Evolutionary conservation across 2,888 invertebrate species (phyloP).

Genomic region (Iselma pallidipennis): DNA sequence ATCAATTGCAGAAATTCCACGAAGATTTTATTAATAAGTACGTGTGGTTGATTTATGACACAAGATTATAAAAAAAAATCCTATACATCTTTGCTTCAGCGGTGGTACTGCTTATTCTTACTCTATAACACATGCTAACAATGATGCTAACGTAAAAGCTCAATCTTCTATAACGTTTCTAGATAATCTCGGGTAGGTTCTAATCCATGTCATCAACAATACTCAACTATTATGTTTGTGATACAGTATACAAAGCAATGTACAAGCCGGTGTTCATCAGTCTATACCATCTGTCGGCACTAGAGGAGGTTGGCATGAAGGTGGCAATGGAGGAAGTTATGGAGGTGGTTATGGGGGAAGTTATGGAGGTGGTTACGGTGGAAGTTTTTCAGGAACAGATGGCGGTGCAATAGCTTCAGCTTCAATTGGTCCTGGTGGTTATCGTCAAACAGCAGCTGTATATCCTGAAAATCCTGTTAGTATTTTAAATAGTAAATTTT

Average conservation of each 20-base stretch:
- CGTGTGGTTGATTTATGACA: conserved; percentile 23
- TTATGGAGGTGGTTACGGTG: conserved; percentile 24
- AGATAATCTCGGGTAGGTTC: conserved; percentile 26
- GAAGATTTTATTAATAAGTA: conserved; percentile 45
- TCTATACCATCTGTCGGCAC: neutral
- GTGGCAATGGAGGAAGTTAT: no score
- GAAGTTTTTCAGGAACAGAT: conserved; percentile 13
- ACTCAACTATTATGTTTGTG: conserved; percentile 5
- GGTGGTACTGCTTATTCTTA: conserved; percentile 40
- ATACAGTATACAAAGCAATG: conserved; percentile 14
- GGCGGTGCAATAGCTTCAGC: conserved; percentile 61
- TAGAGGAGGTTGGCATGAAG: neutral
- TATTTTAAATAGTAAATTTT: conserved; percentile 7
- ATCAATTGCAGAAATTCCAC: conserved; percentile 42
- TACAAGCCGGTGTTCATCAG: neutral
- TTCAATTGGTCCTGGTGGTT: conserved; percentile 60
- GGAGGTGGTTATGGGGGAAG: no score
- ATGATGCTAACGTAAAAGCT: conserved; percentile 38
- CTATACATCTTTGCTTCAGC: conserved; percentile 22
- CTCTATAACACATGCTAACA: conserved; percentile 38
- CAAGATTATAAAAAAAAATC: conserved; percentile 1
- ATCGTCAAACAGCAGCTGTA: conserved; percentile 63
- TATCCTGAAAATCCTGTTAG: conserved; percentile 66
- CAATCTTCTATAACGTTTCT: conserved; percentile 40
- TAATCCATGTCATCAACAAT: neutral